Evolutionary conservation across 1,140 invertebrate species (phyloP), one percentile per base, ranked within the genome.

Genomic region (Eumaeus atala): DNA sequence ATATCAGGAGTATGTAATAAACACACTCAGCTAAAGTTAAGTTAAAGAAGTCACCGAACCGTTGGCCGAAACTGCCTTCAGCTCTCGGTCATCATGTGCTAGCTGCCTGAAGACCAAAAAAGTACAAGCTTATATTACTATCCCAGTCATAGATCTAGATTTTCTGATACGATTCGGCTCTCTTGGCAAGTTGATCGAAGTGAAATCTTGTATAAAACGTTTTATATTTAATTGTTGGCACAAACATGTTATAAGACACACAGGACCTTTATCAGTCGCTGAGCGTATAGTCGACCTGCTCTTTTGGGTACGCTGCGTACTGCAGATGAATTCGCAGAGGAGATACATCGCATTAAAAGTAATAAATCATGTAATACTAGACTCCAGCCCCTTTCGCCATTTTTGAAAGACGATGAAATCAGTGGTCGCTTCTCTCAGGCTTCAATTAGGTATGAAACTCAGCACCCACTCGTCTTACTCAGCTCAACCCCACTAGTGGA

Each of bases 61-160:
- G 44, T 6, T 61, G 59, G 58, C 58, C 58, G n/a, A 36, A 3
- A 3, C 51, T 55, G 48, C 58, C 52, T 36, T 37, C 58, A 55
- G 53, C 58, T 51, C 33, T 55, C 33, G 49, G 38, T 28, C 53
- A 55, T 51, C 58, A 55, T 33, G 10, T n/a, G 21, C 14, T 55
- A 38, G 47, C 59, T 5, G 55, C 9, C 55, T 57, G 47, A 57
- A 51, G n/a, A 35, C 36, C 14, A 51, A 18, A 21, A 36, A 51
- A 18, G 17, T 18, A 1, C 16, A 3, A 40, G 34, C 14, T 38
- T 16, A 51, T n/a, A 18, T 51, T 9, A 1, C 50, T 11, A 18
- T 51, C 16, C 50, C 50, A 1, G 35, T 17, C n/a, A 3, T 51
- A 28, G 50, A 51, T 18, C 5, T 3, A 3, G 50, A 51, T 3